Evolutionary conservation across 2,113 vertebrate species (phyloP).

Genomic region (Gymnobelideus leadbeateri): DNA sequence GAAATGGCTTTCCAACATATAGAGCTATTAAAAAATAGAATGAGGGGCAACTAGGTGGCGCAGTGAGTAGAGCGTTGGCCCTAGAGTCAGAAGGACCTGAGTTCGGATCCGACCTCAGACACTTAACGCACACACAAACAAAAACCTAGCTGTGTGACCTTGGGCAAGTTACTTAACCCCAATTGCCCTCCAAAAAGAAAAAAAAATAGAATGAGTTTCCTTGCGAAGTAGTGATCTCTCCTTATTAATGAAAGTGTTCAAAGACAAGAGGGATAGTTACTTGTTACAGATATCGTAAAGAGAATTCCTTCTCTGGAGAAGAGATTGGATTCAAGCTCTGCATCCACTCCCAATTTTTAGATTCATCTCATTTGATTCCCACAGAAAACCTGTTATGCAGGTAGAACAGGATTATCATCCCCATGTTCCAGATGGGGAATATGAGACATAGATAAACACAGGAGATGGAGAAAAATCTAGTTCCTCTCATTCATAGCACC

Average conservation of each 20-base stretch:
- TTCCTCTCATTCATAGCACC: not conserved
- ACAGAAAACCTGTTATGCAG: slow-evolving; percentile 16
- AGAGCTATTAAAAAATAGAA: not conserved
- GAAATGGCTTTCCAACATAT: not conserved
- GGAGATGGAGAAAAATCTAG: not conserved
- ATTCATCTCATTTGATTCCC: slow-evolving; percentile 38
- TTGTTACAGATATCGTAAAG: not conserved
- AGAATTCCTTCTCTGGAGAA: not conserved
- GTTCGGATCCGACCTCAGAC: too few species aligned
- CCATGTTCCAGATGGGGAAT: slow-evolving; percentile 6
- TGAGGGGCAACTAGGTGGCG: too few species aligned
- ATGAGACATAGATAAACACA: not conserved
- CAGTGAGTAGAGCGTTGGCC: too few species aligned
- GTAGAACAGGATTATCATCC: not conserved
- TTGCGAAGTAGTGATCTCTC: not conserved
- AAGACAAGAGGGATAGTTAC: slow-evolving; percentile 3
- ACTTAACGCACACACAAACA: too few species aligned
- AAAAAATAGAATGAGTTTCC: not conserved
- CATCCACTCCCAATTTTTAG: slow-evolving; percentile 21
- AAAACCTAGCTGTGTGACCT: too few species aligned
- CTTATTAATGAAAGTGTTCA: not conserved
- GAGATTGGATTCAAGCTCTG: not conserved
- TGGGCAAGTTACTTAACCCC: too few species aligned
- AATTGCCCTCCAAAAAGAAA: too few species aligned
- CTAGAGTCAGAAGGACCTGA: too few species aligned